Base-by-base conservation (phyloP, 53 echinoderm and acorn worm genomes). In the Paracentrotus lividus region DNA sequence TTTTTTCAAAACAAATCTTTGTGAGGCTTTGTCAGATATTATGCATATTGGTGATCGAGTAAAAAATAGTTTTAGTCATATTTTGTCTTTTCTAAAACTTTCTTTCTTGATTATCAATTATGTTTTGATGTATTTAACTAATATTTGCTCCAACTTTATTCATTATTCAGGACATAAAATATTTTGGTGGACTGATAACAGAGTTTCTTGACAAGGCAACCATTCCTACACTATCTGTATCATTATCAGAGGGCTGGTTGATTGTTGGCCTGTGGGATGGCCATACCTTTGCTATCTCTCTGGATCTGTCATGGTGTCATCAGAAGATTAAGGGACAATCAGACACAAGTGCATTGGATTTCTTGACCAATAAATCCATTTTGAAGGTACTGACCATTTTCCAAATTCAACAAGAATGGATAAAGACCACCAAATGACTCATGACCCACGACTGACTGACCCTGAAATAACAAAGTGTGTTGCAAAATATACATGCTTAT, bases 231-330 rank as follows among this genome's bases (percentile, higher is more conserved):
- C 54, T 87, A 0, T 54, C 87, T 57, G 54, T 87, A 10, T 87
- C 87, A 34, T 34, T 57, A 57, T 87, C 57, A 20, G 57, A 40
- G 33, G 87, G 40, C 34, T 87, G 87, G 87, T 87, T 87, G 20
- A 56, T 56, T 36, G 57, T 26, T 9, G 38, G 34, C 56, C 87
- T 87, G 38, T 87, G 87, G 87, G 55, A 55, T 87, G 87, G 87
- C 6, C 21, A 34, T 87, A 38, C 57, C 36, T 87, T 87, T 32
- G 87, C 87, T 29, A 56, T 55, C 57, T 34, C 3, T 57, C 29
- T 87, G 4, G 23, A 55, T 34, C 1, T 20, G 29, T 55, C 57
- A 21, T 56, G 56, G 14, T 32, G 53, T 49, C 54, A 38, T 8
- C 55, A 54, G 34, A 26, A 87, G 21, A 29, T 16, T 10, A 26